Conservation (phyloP, 2,113 vertebrate genomes). For the Actenoides lindsayi region DNA sequence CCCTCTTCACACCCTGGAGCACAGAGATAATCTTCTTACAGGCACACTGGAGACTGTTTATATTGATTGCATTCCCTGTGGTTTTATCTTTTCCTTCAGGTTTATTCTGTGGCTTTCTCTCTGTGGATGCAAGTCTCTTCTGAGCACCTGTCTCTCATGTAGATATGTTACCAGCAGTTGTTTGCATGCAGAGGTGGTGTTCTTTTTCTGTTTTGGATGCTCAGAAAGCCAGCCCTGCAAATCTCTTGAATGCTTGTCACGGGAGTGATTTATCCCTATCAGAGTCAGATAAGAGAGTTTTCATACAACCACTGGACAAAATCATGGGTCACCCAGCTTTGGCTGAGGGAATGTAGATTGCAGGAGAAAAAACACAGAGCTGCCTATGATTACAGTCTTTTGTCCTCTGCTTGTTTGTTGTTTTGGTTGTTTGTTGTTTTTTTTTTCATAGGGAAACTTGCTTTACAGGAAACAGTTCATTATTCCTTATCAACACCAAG, state of each 20-base stretch:
- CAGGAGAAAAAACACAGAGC: neutral
- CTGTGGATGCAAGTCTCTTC: neutral
- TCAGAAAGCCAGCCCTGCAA: neutral
- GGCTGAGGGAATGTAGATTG: neutral
- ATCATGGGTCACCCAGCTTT: neutral
- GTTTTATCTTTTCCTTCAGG: neutral
- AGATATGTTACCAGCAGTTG: neutral
- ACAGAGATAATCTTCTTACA: neutral
- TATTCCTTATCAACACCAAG: neutral
- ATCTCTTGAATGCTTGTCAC: neutral
- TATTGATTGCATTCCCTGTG: rapidly evolving
- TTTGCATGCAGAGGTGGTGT: neutral
- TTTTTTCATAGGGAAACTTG: neutral
- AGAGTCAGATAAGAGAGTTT: neutral
- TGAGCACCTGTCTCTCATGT: neutral
- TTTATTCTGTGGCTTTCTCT: neutral
- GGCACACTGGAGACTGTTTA: neutral
- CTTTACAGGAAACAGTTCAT: neutral
- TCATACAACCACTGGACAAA: neutral
- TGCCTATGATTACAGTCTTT: too few species aligned
- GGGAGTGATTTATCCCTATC: neutral
- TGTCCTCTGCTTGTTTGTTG: neutral
- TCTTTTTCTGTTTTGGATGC: neutral
- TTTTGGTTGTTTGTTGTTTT: neutral
- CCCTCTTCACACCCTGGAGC: neutral